phyloP scores from a whole-genome alignment of 2,797 vertebrate genomes.

The Phataginus tetradactyla region DNA sequence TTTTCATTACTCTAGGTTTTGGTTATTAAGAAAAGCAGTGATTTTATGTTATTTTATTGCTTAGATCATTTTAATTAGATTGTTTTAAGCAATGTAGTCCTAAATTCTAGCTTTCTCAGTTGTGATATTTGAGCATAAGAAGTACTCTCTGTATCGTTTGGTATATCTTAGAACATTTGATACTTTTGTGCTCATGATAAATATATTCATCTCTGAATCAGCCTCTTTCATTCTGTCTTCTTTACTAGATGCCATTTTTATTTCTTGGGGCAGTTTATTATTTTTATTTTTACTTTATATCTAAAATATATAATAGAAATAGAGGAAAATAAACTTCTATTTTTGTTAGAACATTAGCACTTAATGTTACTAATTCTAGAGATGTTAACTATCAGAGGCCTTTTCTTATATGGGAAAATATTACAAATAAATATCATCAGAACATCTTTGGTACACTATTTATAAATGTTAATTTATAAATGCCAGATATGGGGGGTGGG shows the following conservation, averaged over 20 bases:
- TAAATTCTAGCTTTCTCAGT: slow-evolving; percentile 34
- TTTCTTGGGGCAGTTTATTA: slow-evolving; percentile 32
- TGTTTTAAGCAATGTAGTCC: slow-evolving; percentile 8
- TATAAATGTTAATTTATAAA: slow-evolving; percentile 5
- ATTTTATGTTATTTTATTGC: background rate
- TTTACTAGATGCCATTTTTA: slow-evolving; percentile 10
- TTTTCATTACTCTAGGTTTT: slow-evolving; percentile 20
- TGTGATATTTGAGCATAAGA: slow-evolving; percentile 8
- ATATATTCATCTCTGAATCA: background rate
- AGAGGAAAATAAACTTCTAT: slow-evolving; percentile 5
- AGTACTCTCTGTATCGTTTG: background rate
- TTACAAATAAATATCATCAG: background rate
- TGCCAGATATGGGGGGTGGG: background rate
- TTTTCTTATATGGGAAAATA: slow-evolving; percentile 18
- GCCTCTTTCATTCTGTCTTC: slow-evolving; percentile 22
- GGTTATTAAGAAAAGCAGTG: background rate
- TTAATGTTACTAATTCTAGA: background rate
- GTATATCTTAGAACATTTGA: slow-evolving; percentile 9
- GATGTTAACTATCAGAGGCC: background rate
- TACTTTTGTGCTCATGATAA: slow-evolving; percentile 16
- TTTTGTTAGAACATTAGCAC: slow-evolving; percentile 25
- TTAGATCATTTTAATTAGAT: slow-evolving; percentile 20
- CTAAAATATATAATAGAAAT: slow-evolving; percentile 36
- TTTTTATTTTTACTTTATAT: background rate
- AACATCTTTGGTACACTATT: slow-evolving; percentile 36